Evolutionary conservation across 2,888 invertebrate species (phyloP).

Genomic region (Augiades crinisus): DNA sequence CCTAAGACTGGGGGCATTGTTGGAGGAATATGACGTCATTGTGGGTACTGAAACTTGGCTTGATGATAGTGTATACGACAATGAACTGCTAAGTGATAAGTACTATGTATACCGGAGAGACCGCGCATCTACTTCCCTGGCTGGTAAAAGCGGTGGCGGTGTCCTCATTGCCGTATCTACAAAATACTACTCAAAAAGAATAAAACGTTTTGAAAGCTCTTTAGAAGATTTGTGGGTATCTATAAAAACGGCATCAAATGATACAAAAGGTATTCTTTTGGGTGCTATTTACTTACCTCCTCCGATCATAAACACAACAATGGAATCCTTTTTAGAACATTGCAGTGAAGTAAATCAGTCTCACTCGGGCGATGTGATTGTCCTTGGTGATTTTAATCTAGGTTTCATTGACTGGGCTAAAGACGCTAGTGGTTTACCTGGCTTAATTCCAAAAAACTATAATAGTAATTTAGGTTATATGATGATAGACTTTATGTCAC

Average conservation of each 20-base stretch:
- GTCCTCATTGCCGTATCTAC: neutral
- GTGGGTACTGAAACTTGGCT: slow-evolving; percentile 27
- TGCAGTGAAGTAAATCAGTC: neutral
- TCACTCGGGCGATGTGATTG: neutral
- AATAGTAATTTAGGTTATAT: neutral
- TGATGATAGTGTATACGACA: slow-evolving; percentile 15
- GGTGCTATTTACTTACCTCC: neutral
- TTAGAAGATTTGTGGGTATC: neutral
- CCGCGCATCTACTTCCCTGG: neutral
- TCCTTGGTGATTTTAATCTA: neutral
- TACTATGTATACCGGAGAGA: slow-evolving; percentile 9
- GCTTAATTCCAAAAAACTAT: neutral
- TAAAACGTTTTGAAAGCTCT: neutral
- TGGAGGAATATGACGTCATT: slow-evolving; percentile 18
- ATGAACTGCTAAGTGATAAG: slow-evolving; percentile 12
- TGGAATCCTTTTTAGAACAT: neutral
- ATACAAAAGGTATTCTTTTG: neutral
- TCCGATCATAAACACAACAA: neutral
- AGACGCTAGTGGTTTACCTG: neutral
- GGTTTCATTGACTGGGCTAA: neutral
- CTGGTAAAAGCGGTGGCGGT: neutral
- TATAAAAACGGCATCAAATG: neutral
- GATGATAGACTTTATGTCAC: neutral
- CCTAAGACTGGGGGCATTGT: slow-evolving; percentile 6
- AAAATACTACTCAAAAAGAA: neutral